Evolutionary conservation across 1,140 invertebrate genomes (phyloP).

Genomic region (Leucophenga varia): DNA sequence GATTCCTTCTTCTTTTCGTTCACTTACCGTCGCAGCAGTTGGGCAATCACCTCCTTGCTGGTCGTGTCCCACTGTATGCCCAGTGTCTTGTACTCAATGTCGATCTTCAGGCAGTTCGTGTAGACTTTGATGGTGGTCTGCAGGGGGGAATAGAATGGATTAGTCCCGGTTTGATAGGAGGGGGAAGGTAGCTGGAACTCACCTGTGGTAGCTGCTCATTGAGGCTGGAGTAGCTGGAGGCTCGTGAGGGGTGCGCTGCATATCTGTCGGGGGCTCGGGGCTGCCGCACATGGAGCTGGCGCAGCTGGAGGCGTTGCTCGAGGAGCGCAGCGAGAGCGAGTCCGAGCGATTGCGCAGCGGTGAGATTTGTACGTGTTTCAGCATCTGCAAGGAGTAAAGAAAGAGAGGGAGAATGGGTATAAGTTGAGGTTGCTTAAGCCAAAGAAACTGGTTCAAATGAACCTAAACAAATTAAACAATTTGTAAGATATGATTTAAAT

Average conservation of each 20-base stretch:
- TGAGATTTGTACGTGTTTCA: conserved; percentile 87
- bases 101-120: conserved; percentile 80
- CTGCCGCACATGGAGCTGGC: conserved; percentile 58
- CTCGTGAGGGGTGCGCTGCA: conserved; percentile 56
- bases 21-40: conserved; percentile 82
- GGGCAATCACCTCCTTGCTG: conserved; percentile 80
- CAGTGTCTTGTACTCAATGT: conserved; percentile 92
- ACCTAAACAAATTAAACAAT: too few relatives aligned
- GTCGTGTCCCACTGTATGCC: conserved; percentile 83
- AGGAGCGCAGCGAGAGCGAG: conserved; percentile 77
- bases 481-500: too few relatives aligned
- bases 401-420: too few relatives aligned
- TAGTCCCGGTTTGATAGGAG: too few relatives aligned
- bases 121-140: conserved; percentile 92
- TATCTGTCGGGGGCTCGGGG: conserved; percentile 62
- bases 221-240: conserved; percentile 65
- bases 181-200: too few relatives aligned
- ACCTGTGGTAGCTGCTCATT: conserved; percentile 61
- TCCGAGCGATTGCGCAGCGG: conserved; percentile 77
- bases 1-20: neutral
- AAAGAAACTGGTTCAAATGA: too few relatives aligned
- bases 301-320: conserved; percentile 67
- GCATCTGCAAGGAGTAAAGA: conserved; percentile 63
- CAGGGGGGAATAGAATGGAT: too few relatives aligned
- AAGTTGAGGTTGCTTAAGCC: too few relatives aligned